Percentiles rank a stretch among this genome's conserved stretches.
phyloP scores from a whole-genome alignment of 2,113 vertebrate species.

The Phyllostomus discolor region DNA sequence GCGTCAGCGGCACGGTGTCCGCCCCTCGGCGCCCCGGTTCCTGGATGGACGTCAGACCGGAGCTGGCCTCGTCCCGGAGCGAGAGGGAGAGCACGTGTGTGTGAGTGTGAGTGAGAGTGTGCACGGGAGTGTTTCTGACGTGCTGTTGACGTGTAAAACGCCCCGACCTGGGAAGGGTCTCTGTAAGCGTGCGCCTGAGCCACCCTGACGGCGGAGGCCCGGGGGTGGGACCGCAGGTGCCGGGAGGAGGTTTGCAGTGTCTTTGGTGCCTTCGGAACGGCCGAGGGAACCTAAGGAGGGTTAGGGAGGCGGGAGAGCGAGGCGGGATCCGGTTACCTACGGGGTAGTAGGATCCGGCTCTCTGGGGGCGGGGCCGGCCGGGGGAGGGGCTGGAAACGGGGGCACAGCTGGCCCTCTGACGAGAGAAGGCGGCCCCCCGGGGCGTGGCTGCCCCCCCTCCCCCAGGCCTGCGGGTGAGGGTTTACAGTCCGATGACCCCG shows the following conservation, averaged over 20 bases:
- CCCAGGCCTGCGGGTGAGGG: background rate
- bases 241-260: background rate
- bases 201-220: background rate
- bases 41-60: background rate
- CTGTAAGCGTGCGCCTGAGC: background rate
- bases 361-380: background rate
- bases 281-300: background rate
- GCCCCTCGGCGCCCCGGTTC: accelerated
- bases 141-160: background rate
- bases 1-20: accelerated
- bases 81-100: accelerated
- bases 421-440: accelerated
- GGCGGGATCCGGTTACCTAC: background rate
- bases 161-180: too few relatives aligned
- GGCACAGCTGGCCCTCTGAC: background rate
- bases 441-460: background rate
- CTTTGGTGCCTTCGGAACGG: background rate
- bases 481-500: background rate
- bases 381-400: too few relatives aligned
- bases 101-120: background rate
- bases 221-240: background rate
- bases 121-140: accelerated
- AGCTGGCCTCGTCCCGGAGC: background rate
- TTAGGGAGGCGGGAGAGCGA: too few relatives aligned
- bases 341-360: background rate